Base-by-base conservation (phyloP, 2,113 vertebrate species). In the Amphiprion percula region DNA sequence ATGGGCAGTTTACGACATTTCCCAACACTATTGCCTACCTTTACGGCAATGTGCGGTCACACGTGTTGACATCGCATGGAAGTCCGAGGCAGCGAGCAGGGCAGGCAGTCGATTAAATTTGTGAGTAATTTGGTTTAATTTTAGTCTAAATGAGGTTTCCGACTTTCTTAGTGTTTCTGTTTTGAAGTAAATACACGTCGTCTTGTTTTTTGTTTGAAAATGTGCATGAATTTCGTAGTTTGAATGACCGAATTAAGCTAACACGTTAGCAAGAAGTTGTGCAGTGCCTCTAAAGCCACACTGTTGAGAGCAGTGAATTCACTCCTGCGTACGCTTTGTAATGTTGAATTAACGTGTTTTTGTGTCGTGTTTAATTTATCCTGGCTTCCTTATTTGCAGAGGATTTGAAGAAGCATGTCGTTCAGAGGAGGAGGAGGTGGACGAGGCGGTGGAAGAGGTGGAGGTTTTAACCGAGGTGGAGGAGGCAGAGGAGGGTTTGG, bases 351-450 rank as follows among this genome's bases (percentile, higher is more conserved):
- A 6, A n/a, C 3, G 11, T 44, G 10, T 37, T 1, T 41, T 54
- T 10, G 0, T 37, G 12, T 15, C 24, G 16, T 53, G 0, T 2
- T 23, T 26, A 39, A 21, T 49, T 66, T 44, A 2, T 10, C 10
- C n/a, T 52, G 6, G 5, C 24, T 24, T 41, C 5, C 11, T 39
- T 23, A 55, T 68, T 65, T n/a, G 1, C 74, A 77, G 47, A 60
- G 3, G 0, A 24, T 47, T 69, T 41, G 53, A 59, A 77, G 19
- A 56, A 37, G 91, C 4, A 99, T 99, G 98, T 97, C 97, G n/a
- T 98, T 94, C 64, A 92, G 97, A 87, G 97, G 97, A 28, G 97
- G 97, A 28, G 93, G 93, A 49, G 89, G 93, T 4, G 88, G 93
- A 55, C 77, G 94, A 49, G 76, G 91, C 26, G 90, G 91, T 10